These are phyloP conservation scores for Pachycephus smyrnensis DNA, from an alignment of 2,888 invertebrate genomes.

Conservation along the genomic window DNA sequence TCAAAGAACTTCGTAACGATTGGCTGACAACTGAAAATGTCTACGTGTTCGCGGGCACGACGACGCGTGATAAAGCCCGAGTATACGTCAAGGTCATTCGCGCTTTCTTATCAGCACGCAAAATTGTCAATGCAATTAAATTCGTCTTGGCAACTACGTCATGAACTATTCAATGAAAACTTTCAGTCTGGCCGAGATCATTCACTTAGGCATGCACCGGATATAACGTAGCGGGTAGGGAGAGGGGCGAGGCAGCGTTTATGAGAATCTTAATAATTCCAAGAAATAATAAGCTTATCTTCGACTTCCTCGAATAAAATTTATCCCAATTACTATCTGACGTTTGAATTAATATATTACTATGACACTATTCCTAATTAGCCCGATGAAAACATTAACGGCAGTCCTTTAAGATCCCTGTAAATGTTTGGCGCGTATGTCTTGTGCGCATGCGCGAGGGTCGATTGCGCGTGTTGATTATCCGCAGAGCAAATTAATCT, in stretches of 20 bases:
- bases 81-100: conserved; percentile 20
- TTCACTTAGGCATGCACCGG: background rate
- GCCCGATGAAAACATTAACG: background rate
- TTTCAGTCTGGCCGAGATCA: background rate
- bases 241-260: background rate
- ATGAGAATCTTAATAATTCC: background rate
- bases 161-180: background rate
- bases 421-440: background rate
- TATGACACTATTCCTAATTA: background rate
- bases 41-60: conserved; percentile 24
- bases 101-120: background rate
- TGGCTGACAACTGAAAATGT: conserved; percentile 5
- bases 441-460: too few species aligned
- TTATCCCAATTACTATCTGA: too few species aligned
- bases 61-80: conserved; percentile 10
- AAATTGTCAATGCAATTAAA: background rate
- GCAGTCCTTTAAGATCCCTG: background rate
- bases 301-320: background rate
- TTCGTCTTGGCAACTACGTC: background rate
- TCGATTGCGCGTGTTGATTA: background rate
- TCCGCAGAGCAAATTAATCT: background rate
- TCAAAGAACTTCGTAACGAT: background rate
- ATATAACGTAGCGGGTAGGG: background rate
- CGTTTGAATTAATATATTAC: background rate
- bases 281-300: background rate